Evolutionary conservation across 2,113 vertebrate genomes (phyloP), one percentile per base, ranked within the genome.

Genomic region (Hippocampus zosterae): DNA sequence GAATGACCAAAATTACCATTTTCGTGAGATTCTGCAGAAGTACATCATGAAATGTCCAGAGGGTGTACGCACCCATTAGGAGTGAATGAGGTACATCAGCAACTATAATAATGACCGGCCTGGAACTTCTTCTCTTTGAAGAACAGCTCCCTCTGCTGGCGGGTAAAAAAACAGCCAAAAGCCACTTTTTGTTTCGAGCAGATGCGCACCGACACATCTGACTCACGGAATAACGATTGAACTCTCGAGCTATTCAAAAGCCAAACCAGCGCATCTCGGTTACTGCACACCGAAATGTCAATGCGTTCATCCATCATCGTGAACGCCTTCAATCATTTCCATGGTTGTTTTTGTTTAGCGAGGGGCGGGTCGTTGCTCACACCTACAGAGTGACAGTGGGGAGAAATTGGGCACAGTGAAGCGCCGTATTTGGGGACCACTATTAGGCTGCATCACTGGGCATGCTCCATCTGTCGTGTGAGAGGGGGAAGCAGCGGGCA

Each of bases 381-480:
- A 18, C 25, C 40, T 64, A 23, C 18, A 33, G 23, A 65, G 60
- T 40, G 68, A 81, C 56, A 55, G 50, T n/a, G n/a, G 19, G 21
- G 63, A 59, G 50, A 56, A 50, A 46, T 61, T 29, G 57, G 73
- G 66, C 48, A 44, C 19, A 37, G 75, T 66, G 4, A 69, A 18
- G 62, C 64, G 57, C 29, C 65, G 65, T 73, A 73, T 84, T 41
- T 69, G 65, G 77, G 61, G 29, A 66, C 68, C 9, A 72, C 78
- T 61, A 27, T 41, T 65, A 33, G 55, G 18, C 23, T 65, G 73
- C n/a, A 75, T 71, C 74, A 82, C 72, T 87, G 86, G 75, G 77
- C 86, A 84, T 84, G 83, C 82, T 89, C 80, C 67, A 69, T 81
- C 6, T 85, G 75, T 27, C 2, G 44, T 50, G 11, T 61, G 77